These are phyloP conservation scores for Prionailurus viverrinus DNA, from an alignment of 2,113 vertebrate species.

Conservation along the genomic window DNA sequence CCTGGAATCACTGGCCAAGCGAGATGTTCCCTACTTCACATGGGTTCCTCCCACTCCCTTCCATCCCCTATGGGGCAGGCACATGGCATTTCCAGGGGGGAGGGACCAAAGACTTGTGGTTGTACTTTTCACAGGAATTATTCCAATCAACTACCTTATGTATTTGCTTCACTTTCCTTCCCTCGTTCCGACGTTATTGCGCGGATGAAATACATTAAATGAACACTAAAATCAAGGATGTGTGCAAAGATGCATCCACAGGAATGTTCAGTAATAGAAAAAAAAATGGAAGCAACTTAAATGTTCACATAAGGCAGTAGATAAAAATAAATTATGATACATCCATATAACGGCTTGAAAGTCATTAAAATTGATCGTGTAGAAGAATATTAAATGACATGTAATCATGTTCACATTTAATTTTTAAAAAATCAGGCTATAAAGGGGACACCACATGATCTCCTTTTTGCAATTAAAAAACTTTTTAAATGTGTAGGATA, in stretches of 20 bases:
- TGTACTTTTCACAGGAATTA: no score
- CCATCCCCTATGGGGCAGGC: background rate
- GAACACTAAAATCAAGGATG: conserved; percentile 49
- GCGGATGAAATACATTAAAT: background rate
- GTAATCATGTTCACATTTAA: conserved; percentile 66
- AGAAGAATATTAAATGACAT: conserved; percentile 59
- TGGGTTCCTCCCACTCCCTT: background rate
- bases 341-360: conserved; percentile 14
- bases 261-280: conserved; percentile 31
- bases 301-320: conserved; percentile 51
- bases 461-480: conserved; percentile 35
- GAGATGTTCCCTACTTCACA: background rate
- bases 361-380: conserved; percentile 70
- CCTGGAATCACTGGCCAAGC: background rate
- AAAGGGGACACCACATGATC: background rate
- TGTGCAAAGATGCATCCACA: conserved; percentile 54
- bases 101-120: background rate
- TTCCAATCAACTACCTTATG: background rate
- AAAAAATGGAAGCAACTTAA: conserved; percentile 49
- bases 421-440: conserved; percentile 39
- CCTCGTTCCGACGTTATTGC: background rate
- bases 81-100: background rate
- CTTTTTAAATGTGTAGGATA: background rate
- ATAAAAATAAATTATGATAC: conserved; percentile 72
- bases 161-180: background rate